Conservation (phyloP, 1,140 invertebrate species). For the Scaptomyza hsui region DNA sequence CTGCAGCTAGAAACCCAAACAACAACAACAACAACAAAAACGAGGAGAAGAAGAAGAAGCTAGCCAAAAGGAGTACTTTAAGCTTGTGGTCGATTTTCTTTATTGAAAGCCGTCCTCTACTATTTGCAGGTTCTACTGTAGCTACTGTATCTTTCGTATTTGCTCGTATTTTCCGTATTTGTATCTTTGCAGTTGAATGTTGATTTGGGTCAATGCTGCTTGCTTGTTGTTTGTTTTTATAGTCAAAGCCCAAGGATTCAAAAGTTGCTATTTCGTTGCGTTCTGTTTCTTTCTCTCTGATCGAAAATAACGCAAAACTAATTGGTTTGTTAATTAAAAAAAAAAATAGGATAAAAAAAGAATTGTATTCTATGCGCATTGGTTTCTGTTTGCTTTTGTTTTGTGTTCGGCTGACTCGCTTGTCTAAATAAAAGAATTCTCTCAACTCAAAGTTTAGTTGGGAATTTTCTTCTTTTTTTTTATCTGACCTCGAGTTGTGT, state of each 20-base stretch:
- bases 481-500: slow-evolving; percentile 23
- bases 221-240: slow-evolving; percentile 68
- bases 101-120: slow-evolving; percentile 11
- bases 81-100: slow-evolving; percentile 53
- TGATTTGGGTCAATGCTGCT: slow-evolving; percentile 76
- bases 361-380: slow-evolving; percentile 45
- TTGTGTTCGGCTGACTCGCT: background rate
- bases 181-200: slow-evolving; percentile 50
- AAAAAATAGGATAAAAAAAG: no score
- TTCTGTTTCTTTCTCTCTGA: slow-evolving; percentile 10
- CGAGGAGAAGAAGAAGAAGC: background rate
- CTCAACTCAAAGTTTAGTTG: slow-evolving; percentile 6
- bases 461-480: background rate
- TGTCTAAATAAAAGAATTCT: slow-evolving; percentile 2
- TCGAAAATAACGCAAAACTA: slow-evolving; percentile 71
- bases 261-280: slow-evolving; percentile 42
- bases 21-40: no score
- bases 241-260: slow-evolving; percentile 15
- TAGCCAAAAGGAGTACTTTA: slow-evolving; percentile 25
- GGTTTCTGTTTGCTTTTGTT: slow-evolving; percentile 19
- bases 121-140: background rate
- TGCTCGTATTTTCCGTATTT: slow-evolving; percentile 48
- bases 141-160: slow-evolving; percentile 42
- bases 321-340: slow-evolving; percentile 82
- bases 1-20: slow-evolving; percentile 16